Conservation (phyloP, 2,113 vertebrate species). For the Dolichotis patagonum region DNA sequence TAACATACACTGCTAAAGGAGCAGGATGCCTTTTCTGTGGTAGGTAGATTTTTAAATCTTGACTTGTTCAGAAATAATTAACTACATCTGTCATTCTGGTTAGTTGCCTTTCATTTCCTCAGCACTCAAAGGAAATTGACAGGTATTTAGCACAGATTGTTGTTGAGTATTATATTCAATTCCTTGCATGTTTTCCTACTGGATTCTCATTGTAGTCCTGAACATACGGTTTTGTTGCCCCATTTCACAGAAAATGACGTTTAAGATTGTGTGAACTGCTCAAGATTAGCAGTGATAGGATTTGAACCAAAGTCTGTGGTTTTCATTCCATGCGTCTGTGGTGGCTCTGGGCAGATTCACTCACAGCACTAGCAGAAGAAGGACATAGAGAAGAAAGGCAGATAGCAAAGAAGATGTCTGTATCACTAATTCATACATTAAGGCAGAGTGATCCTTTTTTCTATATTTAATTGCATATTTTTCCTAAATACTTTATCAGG, state of each 20-base stretch:
- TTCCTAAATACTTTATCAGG: neutral
- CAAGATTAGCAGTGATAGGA: neutral
- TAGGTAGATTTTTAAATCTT: neutral
- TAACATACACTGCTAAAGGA: neutral
- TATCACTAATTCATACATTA: neutral
- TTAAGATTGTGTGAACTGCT: neutral
- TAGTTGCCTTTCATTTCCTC: neutral
- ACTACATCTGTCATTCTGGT: neutral
- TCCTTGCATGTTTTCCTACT: neutral
- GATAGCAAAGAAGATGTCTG: neutral
- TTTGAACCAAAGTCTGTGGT: neutral
- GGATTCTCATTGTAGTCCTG: neutral
- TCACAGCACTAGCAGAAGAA: rapidly evolving
- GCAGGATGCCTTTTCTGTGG: neutral
- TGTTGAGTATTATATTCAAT: neutral
- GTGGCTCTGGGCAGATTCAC: neutral
- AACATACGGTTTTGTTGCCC: neutral
- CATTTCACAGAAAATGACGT: neutral
- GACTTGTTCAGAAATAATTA: neutral
- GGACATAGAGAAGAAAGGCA: neutral
- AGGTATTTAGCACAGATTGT: neutral
- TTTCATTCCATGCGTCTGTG: neutral
- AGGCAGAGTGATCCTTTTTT: neutral
- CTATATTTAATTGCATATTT: slow-evolving; percentile 2
- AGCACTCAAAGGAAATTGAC: neutral